Conservation (phyloP, 1,140 invertebrate genomes). For the Drosophila ironensis region DNA sequence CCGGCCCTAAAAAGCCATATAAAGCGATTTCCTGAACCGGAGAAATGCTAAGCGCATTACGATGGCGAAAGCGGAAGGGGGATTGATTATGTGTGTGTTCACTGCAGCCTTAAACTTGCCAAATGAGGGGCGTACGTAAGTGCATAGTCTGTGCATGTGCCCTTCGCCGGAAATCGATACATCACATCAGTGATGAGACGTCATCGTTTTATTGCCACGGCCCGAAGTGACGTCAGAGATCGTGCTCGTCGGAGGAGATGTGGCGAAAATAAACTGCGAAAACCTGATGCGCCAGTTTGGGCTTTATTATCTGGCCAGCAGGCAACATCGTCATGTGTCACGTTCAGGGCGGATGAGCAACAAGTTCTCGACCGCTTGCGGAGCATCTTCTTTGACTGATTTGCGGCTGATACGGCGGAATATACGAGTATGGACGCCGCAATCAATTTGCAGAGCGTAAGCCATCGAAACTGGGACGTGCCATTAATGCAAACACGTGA, state of each 20-base stretch:
- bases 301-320: constrained; percentile 23
- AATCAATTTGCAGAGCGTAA: constrained; percentile 4
- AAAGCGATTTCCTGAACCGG: constrained; percentile 61
- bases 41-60: constrained; percentile 61
- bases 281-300: constrained; percentile 42
- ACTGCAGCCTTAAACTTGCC: constrained; percentile 43
- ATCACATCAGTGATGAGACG: constrained; percentile 12
- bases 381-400: constrained; percentile 26
- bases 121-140: not conserved
- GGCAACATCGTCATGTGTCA: constrained; percentile 30
- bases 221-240: constrained; percentile 33
- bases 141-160: no score
- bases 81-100: constrained; percentile 15
- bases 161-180: constrained; percentile 31
- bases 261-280: constrained; percentile 16
- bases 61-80: constrained; percentile 18
- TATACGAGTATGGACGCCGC: not conserved
- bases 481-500: constrained; percentile 13
- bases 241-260: constrained; percentile 1
- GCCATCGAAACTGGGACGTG: constrained; percentile 26
- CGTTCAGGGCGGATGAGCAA: constrained; percentile 43
- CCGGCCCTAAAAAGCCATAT: no score
- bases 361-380: constrained; percentile 26
- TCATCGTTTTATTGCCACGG: not conserved
- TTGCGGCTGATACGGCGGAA: constrained; percentile 13